Conservation (phyloP, 2,113 vertebrate species). For the Takifugu flavidus region DNA sequence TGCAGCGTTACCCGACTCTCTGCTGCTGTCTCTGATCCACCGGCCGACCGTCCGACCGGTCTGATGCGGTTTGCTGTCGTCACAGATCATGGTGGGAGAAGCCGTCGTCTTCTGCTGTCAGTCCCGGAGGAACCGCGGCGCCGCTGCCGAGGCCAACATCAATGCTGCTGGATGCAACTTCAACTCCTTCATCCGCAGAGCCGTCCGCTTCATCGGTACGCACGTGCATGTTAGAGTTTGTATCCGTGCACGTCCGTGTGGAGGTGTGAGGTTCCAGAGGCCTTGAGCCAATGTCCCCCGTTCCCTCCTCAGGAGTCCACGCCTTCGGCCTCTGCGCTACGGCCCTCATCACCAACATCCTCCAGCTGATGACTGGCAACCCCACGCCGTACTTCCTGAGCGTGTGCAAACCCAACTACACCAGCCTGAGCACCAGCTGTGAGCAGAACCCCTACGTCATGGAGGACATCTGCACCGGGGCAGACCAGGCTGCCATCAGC, state of each 20-base stretch:
- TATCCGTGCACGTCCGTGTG: no score
- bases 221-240: no score
- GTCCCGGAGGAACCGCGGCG: constrained; percentile 82
- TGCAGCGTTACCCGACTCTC: no score
- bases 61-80: neutral
- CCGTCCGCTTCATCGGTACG: constrained; percentile 92
- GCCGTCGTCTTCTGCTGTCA: constrained; percentile 96
- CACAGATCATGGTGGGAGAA: constrained; percentile 96
- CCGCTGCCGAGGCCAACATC: constrained; percentile 87
- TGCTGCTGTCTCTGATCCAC: no score
- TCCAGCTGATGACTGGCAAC: constrained; percentile 94
- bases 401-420: constrained; percentile 97
- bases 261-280: no score
- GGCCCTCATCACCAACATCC: constrained; percentile 93
- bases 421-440: constrained; percentile 88
- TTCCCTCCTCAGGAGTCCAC: constrained; percentile 82
- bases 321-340: constrained; percentile 95
- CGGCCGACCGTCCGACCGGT: no score
- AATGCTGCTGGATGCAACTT: constrained; percentile 98
- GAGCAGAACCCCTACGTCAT: constrained; percentile 92
- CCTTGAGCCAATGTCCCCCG: no score
- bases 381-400: constrained; percentile 96
- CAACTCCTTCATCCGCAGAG: constrained; percentile 96
- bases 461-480: constrained; percentile 93
- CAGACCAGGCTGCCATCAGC: constrained; percentile 85